Evolutionary conservation across 1,140 invertebrate genomes (phyloP).

Genomic region (Magallana gigas): DNA sequence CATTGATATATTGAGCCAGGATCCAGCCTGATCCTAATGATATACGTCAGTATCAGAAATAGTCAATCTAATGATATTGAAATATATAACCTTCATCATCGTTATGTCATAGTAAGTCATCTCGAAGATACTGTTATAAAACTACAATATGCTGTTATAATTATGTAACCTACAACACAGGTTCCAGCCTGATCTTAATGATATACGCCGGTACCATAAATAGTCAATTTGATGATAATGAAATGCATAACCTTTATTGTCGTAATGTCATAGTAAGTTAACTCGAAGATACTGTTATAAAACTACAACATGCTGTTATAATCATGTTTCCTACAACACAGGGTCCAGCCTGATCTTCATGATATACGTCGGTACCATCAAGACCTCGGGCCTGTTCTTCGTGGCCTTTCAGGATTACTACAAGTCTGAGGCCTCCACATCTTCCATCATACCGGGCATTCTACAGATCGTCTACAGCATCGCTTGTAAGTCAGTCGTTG

Average conservation of each 20-base stretch:
- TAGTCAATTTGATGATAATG: slow-evolving; percentile 39
- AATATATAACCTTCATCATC: too few relatives aligned
- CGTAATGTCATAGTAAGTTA: too few relatives aligned
- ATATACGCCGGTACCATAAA: slow-evolving; percentile 48
- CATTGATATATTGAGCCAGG: neutral
- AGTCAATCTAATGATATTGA: slow-evolving; percentile 37
- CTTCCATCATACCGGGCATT: slow-evolving; percentile 47
- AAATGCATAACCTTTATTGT: too few relatives aligned
- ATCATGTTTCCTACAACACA: neutral
- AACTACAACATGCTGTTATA: too few relatives aligned
- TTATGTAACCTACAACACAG: neutral
- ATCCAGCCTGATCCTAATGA: slow-evolving; percentile 23
- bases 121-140: too few relatives aligned
- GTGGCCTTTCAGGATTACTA: slow-evolving; percentile 38
- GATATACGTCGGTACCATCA: slow-evolving; percentile 45
- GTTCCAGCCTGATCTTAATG: slow-evolving; percentile 29
- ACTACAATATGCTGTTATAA: too few relatives aligned
- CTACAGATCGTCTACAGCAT: slow-evolving; percentile 38
- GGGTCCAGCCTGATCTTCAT: slow-evolving; percentile 36
- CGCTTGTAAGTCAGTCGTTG: slow-evolving; percentile 34
- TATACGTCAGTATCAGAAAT: slow-evolving; percentile 45
- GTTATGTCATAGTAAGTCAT: too few relatives aligned
- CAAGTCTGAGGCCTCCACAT: slow-evolving; percentile 41
- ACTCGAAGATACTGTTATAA: too few relatives aligned
- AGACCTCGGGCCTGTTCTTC: slow-evolving; percentile 53